Evolutionary conservation across 2,888 invertebrate species (phyloP), one percentile per base, ranked within the genome.

Genomic region (Pollenia labialis): DNA sequence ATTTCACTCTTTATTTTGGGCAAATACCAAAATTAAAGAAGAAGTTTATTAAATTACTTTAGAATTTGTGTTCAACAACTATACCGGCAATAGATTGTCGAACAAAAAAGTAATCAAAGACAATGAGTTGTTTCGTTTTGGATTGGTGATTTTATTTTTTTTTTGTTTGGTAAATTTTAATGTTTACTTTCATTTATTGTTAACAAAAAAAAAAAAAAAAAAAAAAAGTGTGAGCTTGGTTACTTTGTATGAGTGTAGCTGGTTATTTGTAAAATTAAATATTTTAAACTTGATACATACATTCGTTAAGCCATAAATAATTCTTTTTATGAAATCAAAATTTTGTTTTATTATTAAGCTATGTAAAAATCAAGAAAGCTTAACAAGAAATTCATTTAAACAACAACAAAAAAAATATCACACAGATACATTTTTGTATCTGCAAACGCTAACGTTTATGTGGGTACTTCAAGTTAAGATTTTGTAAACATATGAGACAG

Each of bases 301-400:
- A 89, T 89, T 89, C 88, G 88, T 89, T 89, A 89, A 90, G 87
- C 89, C 89, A 90, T 90, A 90, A 91, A 90, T 89, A 89, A 89
- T 90, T 91, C 89, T 90, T 90, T 82, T 88, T 82, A 88, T 87
- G 87, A 89, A 85, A 42, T 85, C 87, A 89, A 87, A 81, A 87
- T 81, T 72, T 64, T 32, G 32, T 32, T 32, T 32, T 32, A 6
- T 32, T 74, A 50, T 58, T 18, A 82, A 83, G 66, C 48, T n/a
- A 23, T 42, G 6, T 14, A 16, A 32, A 75, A 60, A 23, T 44
- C 11, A 72, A 79, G 68, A 75, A 81, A 75, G 60, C 54, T 85
- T 62, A 56, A 54, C 52, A 68, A 42, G 62, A 69, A 81, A 77
- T 42, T 46, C 48, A 62, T 16, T 46, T 9, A 46, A 60, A n/a